Evolutionary conservation across 2,113 vertebrate genomes (phyloP).

Genomic region (Oreotrochilus melanogaster): DNA sequence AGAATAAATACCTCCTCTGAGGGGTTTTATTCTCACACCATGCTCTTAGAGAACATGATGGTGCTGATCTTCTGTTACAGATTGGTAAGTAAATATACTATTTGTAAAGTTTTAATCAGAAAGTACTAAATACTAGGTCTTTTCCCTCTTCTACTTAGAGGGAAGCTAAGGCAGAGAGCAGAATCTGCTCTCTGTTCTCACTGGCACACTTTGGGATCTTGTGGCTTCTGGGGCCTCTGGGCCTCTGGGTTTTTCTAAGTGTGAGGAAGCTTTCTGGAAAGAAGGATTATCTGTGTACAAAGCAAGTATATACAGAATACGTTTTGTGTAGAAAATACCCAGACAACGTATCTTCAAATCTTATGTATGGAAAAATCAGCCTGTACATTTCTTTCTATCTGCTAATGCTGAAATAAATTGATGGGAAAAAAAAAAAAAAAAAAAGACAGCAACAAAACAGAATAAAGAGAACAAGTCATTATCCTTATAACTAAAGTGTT

Average conservation of each 20-base stretch:
- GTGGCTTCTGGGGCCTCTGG: background rate
- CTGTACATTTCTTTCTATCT: background rate
- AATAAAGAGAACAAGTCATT: background rate
- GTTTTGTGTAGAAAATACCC: background rate
- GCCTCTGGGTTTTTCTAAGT: background rate
- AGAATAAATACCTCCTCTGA: background rate
- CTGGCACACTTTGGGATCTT: background rate
- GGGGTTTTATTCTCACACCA: background rate
- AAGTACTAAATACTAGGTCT: background rate
- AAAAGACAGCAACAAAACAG: background rate
- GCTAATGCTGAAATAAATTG: background rate
- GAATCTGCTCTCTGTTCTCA: background rate
- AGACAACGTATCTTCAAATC: rapidly evolving
- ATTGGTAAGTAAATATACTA: background rate
- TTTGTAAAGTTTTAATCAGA: background rate
- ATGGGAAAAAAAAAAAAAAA: rapidly evolving
- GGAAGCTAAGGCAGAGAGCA: background rate
- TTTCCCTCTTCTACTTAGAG: no score
- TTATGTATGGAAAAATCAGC: background rate
- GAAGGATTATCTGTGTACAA: background rate
- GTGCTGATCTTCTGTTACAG: background rate
- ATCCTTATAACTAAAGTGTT: background rate
- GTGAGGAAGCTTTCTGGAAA: background rate
- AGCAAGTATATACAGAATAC: background rate
- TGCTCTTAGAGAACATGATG: background rate